Evolutionary conservation across 2,797 vertebrate species (phyloP).

Genomic region (Euphonia xanthogaster): DNA sequence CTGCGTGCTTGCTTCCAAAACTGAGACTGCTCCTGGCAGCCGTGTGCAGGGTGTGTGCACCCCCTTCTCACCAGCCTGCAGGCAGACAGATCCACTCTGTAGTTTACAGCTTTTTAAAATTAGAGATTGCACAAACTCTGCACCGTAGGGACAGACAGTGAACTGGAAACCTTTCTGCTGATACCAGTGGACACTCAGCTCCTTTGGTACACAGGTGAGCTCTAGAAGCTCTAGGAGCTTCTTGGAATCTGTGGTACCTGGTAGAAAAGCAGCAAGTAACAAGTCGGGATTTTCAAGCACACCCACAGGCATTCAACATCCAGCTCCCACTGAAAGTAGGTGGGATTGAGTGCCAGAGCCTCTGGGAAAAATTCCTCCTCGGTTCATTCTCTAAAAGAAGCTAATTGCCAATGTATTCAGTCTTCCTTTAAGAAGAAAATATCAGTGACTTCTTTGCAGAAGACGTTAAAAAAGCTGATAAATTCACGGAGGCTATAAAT

Average conservation of each 20-base stretch:
- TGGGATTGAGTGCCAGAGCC: conserved; percentile 1
- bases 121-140: neutral
- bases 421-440: neutral
- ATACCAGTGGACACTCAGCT: neutral
- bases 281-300: neutral
- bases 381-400: neutral
- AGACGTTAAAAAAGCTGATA: neutral
- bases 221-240: neutral
- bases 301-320: neutral
- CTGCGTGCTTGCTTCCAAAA: neutral
- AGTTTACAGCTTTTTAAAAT: neutral
- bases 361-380: conserved; percentile 14
- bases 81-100: neutral
- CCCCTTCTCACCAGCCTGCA: neutral
- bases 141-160: fast-evolving
- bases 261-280: neutral
- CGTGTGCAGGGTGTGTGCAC: fast-evolving
- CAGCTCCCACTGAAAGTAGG: neutral
- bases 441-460: neutral
- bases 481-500: neutral
- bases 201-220: neutral
- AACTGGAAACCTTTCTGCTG: neutral
- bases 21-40: neutral
- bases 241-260: neutral
- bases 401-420: neutral